These are phyloP conservation scores for Eucidaris tribuloides DNA, from an alignment of 35 echinoderm and acorn worm genomes.

Conservation along the genomic window DNA sequence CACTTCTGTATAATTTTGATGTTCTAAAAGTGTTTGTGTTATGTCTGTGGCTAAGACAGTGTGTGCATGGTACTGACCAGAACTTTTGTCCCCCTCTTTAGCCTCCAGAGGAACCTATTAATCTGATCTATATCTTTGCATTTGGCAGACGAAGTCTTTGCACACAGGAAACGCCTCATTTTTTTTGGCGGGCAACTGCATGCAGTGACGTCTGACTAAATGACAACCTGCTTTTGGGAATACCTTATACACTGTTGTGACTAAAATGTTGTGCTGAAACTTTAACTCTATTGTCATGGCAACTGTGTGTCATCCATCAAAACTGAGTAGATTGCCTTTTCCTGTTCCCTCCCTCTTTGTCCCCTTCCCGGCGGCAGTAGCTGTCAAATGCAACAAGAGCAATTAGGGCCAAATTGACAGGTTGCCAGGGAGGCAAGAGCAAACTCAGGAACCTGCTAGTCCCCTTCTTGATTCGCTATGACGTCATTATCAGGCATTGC, in stretches of 20 bases:
- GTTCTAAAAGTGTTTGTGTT: too few species aligned
- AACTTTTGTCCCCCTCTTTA: too few species aligned
- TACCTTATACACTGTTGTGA: background rate
- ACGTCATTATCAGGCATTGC: background rate
- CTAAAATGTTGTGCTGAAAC: background rate
- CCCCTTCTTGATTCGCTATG: background rate
- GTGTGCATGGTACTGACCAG: too few species aligned
- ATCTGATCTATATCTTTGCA: too few species aligned
- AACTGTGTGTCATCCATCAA: conserved; percentile 15
- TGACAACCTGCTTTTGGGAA: background rate
- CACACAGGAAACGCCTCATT: too few species aligned
- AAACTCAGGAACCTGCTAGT: conserved; percentile 8
- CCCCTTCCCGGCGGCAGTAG: conserved; percentile 2
- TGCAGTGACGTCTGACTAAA: background rate
- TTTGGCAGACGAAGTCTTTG: too few species aligned
- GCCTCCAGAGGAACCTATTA: too few species aligned
- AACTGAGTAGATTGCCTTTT: conserved; percentile 4
- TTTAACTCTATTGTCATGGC: conserved; percentile 12
- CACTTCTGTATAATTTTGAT: too few species aligned
- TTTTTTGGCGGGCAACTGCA: background rate
- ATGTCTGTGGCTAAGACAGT: too few species aligned
- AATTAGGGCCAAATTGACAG: background rate
- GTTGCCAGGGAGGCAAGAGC: conserved; percentile 18
- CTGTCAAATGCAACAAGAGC: background rate
- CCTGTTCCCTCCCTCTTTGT: conserved; percentile 15